These are phyloP conservation scores for Rhagophthalmus giganteus DNA, from an alignment of 2,888 invertebrate species.

Conservation along the genomic window DNA sequence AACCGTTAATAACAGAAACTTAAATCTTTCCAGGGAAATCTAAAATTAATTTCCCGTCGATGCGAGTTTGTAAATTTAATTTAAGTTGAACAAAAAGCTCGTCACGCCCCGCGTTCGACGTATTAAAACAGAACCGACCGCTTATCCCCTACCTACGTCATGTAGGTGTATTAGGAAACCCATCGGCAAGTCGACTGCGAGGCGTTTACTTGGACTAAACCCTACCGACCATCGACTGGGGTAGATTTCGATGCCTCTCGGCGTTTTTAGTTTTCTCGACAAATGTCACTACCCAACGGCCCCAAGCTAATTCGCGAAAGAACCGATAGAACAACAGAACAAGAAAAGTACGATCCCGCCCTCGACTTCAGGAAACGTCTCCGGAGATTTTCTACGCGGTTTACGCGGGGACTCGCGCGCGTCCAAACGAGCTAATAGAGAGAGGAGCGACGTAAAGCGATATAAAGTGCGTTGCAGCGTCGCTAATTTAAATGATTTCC, in stretches of 20 bases:
- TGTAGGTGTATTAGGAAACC: not conserved
- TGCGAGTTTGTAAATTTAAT: not conserved
- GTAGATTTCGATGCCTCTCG: not conserved
- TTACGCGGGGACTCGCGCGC: too few species aligned
- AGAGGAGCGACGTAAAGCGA: too few species aligned
- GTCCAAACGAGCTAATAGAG: too few species aligned
- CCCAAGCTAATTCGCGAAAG: too few species aligned
- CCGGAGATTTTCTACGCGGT: too few species aligned
- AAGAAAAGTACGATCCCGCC: constrained; percentile 5
- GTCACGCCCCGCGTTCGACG: not conserved
- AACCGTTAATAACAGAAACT: too few species aligned
- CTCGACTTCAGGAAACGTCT: too few species aligned
- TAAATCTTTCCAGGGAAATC: not conserved
- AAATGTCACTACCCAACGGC: not conserved
- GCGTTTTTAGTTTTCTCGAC: not conserved
- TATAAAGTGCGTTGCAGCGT: constrained; percentile 38
- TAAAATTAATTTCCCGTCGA: not conserved
- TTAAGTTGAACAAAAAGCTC: not conserved
- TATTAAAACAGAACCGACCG: not conserved
- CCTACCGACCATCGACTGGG: not conserved
- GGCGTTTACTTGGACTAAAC: not conserved
- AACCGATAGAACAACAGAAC: not conserved
- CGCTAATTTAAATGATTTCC: constrained; percentile 42
- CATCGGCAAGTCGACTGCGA: not conserved
- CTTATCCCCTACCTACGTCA: not conserved